Base-by-base conservation (phyloP, 1,140 invertebrate genomes). In the Drosophila chauvacae region DNA sequence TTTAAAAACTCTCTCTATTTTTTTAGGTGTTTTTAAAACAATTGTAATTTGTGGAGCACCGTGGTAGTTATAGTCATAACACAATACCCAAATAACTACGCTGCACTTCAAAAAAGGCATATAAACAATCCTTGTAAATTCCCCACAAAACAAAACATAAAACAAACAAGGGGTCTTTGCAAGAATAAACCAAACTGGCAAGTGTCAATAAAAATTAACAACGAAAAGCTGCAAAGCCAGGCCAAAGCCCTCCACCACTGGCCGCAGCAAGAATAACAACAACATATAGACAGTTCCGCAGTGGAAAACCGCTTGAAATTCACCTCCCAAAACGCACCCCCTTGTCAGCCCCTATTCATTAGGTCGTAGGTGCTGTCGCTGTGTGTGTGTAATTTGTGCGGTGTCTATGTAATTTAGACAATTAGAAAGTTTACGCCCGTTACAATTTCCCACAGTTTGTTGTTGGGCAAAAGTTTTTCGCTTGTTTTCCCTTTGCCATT, bases 341-440 rank as follows among this genome's bases (percentile, higher is more conserved):
- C 20, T 7, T 23, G 33, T 23, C 39, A 48, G 28, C 13, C n/a
- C 47, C 60, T 30, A 41, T 77, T 76, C 72, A 58, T 56, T 53
- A 58, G 60, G 60, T 53, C 53, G 35, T 77, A 70, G 51, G 47
- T 50, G 23, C 20, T 9, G 18, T 30, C 7, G 7, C 1, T 35
- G 50, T 23, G 18, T 55, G 18, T 2, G 18, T 47, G 60, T 68
- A 63, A 78, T 74, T 50, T 65, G 77, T 82, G 74, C 60, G 63
- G 50, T 80, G 63, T 87, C 71, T 83, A 71, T 90, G 77, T 77
- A 84, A 84, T 87, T 87, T 64, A 88, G 86, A 88, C 84, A 87
- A 87, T 87, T 87, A 87, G 85, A 83, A 87, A 88, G 73, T 87
- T 88, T 74, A 50, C 68, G 51, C 69, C 65, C 58, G 69, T 73